Evolutionary conservation across 2,797 vertebrate genomes (phyloP), one percentile per base, ranked within the genome.

Genomic region (Ctenopoma multispine): DNA sequence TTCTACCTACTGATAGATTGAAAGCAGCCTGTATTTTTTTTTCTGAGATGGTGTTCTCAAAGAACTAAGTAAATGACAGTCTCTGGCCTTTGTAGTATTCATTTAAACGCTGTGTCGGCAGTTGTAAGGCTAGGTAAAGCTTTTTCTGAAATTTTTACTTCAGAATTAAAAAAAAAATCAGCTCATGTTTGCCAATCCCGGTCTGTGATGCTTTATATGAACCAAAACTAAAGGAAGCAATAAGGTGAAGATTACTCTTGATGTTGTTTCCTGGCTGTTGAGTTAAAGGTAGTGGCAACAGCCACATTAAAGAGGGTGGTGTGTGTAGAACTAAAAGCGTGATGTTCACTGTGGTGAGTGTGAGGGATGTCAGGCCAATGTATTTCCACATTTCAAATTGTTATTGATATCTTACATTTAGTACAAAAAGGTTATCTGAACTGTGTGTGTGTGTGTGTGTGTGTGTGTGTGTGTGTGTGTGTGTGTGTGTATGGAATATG

Each of bases 131-230:
- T 49, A n/a, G 56, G 38, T 34, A 13, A 40, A 38, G 36, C 36
- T 38, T 29, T n/a, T n/a, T n/a, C n/a, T 29, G 27, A 29, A 29
- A 29, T 29, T 36, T 27, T 53, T 23, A 66, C 51, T 56, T 66
- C 20, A 69, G 44, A 66, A 63, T 64, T 20, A 36, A 24, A 12
- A 47, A 17, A 13, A 23, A 13, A 51, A 43, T 64, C 59, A 58
- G 48, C 41, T 69, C 46, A 24, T 57, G 49, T 67, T 63, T 60
- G 54, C 21, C 34, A 48, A 31, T 18, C 1, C 63, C 17, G 56
- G 12, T 56, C 49, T 79, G 44, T 79, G 64, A 72, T 63, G 41
- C 9, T 69, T 63, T 5, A 41, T 34, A 41, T 75, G 15, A 65
- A 72, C 72, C 34, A 7, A 58, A 65, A 21, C 34, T 23, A 20